Conservation (phyloP, 2,888 invertebrate genomes). For the Automeris io region DNA sequence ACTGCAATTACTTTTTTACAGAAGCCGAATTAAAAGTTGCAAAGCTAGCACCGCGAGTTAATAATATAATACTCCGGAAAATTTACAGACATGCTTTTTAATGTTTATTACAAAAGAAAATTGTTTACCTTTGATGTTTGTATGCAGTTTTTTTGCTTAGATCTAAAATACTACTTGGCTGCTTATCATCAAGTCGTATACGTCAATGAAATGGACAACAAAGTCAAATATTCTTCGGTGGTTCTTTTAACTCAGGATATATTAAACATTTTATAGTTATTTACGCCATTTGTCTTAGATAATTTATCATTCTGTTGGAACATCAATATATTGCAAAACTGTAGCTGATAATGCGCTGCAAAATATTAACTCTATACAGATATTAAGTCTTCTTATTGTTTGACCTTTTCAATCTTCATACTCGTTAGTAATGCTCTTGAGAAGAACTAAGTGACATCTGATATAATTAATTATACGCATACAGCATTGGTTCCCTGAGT, state of each 20-base stretch:
- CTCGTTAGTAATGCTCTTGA: constrained; percentile 6
- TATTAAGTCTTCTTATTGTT: neutral
- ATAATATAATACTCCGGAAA: no score
- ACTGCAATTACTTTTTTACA: no score
- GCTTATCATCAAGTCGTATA: neutral
- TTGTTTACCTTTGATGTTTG: neutral
- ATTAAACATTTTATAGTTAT: constrained; percentile 1
- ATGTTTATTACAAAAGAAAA: neutral
- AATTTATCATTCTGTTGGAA: constrained; percentile 1
- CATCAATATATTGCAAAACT: neutral
- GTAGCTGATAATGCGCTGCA: no score
- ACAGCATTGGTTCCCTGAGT: constrained; percentile 1
- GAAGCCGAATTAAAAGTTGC: no score
- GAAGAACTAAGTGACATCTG: constrained; percentile 7
- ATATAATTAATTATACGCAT: constrained; percentile 8
- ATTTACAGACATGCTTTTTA: no score
- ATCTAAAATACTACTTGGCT: constrained; percentile 14
- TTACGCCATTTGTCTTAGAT: neutral
- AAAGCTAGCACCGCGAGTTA: no score
- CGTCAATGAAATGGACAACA: neutral
- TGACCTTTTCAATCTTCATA: constrained; percentile 7
- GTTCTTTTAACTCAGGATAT: neutral
- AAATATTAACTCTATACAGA: neutral
- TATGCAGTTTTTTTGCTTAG: neutral
- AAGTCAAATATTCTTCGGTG: no score